Percentiles rank a stretch among this genome's conserved stretches.
phyloP scores from a whole-genome alignment of 2,797 vertebrate species.

The Anableps anableps region DNA sequence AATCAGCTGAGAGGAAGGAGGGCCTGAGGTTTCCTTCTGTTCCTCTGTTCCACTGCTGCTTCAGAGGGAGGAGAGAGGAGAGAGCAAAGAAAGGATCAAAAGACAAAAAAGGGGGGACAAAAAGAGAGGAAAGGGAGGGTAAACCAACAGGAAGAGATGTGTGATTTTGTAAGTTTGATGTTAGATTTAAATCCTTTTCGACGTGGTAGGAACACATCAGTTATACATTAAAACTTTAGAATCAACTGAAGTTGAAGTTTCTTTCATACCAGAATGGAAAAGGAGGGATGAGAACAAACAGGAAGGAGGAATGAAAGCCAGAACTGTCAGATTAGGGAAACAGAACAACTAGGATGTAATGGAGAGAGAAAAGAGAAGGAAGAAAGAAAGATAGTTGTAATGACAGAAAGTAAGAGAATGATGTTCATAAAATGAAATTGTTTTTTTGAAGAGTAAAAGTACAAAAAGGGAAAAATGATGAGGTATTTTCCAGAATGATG shows the following conservation, averaged over 20 bases:
- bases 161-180: not conserved
- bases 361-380: not conserved
- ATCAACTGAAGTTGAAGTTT: not conserved
- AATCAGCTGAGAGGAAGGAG: conserved; percentile 15
- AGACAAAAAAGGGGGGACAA: not conserved
- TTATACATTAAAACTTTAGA: not conserved
- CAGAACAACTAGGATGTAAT: not conserved
- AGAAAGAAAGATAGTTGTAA: not conserved
- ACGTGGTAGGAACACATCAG: not conserved
- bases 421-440: not conserved
- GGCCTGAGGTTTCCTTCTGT: not conserved
- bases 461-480: not conserved
- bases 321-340: not conserved
- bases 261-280: not conserved
- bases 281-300: not conserved
- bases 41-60: conserved; percentile 1
- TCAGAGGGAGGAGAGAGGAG: conserved; percentile 2
- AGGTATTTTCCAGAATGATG: not conserved
- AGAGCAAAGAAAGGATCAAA: not conserved
- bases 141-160: not conserved
- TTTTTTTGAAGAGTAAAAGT: not conserved
- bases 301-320: not conserved
- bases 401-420: not conserved
- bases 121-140: conserved; percentile 6
- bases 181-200: not conserved